Conservation (phyloP, 2,113 vertebrate species). For the Platichthys flesus region DNA sequence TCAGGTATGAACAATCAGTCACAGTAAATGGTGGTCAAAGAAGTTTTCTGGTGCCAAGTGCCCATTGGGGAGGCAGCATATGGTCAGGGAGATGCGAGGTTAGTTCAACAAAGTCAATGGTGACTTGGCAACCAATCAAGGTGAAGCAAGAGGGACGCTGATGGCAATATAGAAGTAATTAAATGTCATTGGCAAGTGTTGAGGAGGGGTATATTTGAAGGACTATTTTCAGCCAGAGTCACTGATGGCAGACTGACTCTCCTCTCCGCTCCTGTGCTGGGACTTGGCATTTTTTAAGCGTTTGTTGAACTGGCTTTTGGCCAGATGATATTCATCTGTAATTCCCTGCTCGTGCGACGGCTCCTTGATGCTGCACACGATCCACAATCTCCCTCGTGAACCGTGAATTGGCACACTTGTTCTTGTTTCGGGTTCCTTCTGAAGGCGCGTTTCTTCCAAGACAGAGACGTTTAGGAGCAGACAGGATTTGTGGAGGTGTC, state of each 20-base stretch:
- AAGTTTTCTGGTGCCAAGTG: conserved; percentile 50
- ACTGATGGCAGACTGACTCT: conserved; percentile 41
- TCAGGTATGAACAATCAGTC: conserved; percentile 29
- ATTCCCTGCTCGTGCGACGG: conserved; percentile 36
- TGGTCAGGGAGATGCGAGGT: conserved; percentile 62
- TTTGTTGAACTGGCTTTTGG: conserved; percentile 52
- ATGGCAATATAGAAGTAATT: conserved; percentile 66
- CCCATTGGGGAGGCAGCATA: conserved; percentile 56
- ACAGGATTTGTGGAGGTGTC: conserved; percentile 45
- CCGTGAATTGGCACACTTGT: conserved; percentile 29
- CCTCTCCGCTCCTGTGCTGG: conserved; percentile 43
- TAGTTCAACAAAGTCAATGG: conserved; percentile 67
- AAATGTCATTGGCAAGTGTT: conserved; percentile 64
- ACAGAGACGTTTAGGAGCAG: conserved; percentile 26
- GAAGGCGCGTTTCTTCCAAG: conserved; percentile 20
- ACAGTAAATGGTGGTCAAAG: conserved; percentile 32
- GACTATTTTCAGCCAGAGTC: conserved; percentile 52
- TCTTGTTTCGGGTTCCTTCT: conserved; percentile 28
- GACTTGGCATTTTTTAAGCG: conserved; percentile 34
- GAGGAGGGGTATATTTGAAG: conserved; percentile 52
- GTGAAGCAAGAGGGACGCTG: conserved; percentile 54
- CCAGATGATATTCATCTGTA: conserved; percentile 55
- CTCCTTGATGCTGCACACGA: conserved; percentile 53
- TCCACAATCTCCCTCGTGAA: conserved; percentile 18
- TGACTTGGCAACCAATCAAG: conserved; percentile 73